Evolutionary conservation across 2,888 invertebrate genomes (phyloP), one percentile per base, ranked within the genome.

Genomic region (Sphaerophoria rueppellii): DNA sequence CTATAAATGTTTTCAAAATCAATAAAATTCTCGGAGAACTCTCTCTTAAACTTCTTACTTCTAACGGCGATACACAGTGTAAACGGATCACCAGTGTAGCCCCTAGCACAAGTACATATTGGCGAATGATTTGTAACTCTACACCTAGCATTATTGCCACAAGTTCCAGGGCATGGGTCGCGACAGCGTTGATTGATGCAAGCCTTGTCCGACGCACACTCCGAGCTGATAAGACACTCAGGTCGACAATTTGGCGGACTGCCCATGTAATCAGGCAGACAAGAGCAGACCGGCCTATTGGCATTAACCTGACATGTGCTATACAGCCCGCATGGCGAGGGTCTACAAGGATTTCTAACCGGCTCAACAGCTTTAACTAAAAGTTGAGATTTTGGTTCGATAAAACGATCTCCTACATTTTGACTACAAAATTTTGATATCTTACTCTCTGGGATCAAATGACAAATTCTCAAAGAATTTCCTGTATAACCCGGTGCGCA

Each of bases 401-500:
- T 48, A 16, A 71, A 65, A 46, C 12, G 12, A 43, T 9, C 16
- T n/a, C 43, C 50, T 46, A 43, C 12, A 46, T 35, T 37, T 52
- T 9, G 54, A 7, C 5, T 34, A 60, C 11, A 7, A 9, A 52
- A 69, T 16, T 48, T 7, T 32, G 11, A 11, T 43, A 12, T 86
- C 89, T 88, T 91, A 91, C 91, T 90, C 88, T 90, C 88, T 81
- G 92, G 93, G 88, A 92, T 91, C 71, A 92, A 91, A 87, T 95
- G 95, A 90, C 97, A 97, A 75, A 96, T 95, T 78, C 93, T 93
- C 87, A 96, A 93, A 11, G 97, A 95, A 93, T 96, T 95, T 90
- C 97, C 97, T 82, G 95, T 95, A 89, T 94, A 96, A 87, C 96
- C 96, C 55, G 94, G 92, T 61, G 94, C 89, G 90, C 97, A 97